Percentiles rank a stretch among this genome's conserved stretches.
Evolutionary conservation across 2,113 vertebrate species (phyloP).

Genomic region (Cyanoramphus novaezelandiae): DNA sequence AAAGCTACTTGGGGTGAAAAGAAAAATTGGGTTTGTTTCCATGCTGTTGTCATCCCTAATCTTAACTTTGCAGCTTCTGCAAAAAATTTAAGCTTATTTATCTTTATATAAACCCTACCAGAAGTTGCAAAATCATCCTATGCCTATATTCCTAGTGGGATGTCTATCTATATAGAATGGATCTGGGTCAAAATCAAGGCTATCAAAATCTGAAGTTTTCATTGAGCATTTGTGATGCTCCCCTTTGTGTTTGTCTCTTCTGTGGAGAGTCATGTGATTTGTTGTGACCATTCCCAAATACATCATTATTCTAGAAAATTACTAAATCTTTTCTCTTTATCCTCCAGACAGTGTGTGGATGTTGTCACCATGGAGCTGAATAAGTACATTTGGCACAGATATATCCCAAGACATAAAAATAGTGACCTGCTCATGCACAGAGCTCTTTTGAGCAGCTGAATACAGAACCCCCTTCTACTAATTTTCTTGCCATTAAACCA

Average conservation of each 20-base stretch:
- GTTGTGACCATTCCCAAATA: background rate
- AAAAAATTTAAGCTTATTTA: background rate
- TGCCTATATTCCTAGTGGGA: background rate
- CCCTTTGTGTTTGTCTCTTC: conserved; percentile 51
- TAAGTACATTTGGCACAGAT: fast-evolving
- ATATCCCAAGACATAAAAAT: background rate
- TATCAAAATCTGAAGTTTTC: background rate
- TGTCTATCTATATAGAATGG: background rate
- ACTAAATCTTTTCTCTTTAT: background rate
- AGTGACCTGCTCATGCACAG: background rate
- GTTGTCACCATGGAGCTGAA: background rate
- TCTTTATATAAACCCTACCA: background rate
- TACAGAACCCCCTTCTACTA: background rate
- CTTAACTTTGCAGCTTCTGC: background rate
- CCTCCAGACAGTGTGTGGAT: background rate
- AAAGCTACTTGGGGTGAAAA: background rate
- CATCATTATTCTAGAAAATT: background rate
- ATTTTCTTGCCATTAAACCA: background rate
- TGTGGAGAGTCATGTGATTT: background rate
- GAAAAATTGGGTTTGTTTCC: background rate
- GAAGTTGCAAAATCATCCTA: background rate
- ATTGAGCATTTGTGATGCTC: background rate
- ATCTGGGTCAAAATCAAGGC: background rate
- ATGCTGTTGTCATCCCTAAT: background rate
- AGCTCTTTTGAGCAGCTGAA: background rate